These are phyloP conservation scores for Gallinago solitaria DNA, from an alignment of 2,797 vertebrate species.

Conservation along the genomic window DNA sequence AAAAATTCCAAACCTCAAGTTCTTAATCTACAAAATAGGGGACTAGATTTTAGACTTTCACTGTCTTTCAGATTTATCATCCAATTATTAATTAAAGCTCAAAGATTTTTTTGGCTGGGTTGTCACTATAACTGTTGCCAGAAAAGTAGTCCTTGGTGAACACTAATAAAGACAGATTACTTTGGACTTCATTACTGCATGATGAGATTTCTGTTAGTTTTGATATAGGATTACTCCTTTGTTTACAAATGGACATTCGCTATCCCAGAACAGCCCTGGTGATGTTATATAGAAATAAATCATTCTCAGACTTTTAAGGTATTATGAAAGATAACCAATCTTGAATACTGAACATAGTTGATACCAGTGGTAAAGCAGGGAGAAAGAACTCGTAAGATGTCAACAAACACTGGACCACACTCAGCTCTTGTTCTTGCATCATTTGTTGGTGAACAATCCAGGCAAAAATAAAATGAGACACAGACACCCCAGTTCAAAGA, in stretches of 20 bases:
- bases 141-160: conserved; percentile 1
- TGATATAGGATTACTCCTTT: neutral
- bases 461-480: neutral
- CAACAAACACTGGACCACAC: neutral
- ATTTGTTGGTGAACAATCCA: neutral
- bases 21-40: neutral
- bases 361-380: neutral
- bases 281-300: neutral
- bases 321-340: neutral
- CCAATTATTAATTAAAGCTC: neutral
- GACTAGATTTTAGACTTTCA: neutral
- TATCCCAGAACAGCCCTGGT: neutral
- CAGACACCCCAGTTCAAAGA: neutral
- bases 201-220: neutral
- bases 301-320: neutral
- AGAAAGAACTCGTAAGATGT: neutral
- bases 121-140: neutral
- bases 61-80: neutral
- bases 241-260: neutral
- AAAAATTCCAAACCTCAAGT: neutral
- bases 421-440: neutral
- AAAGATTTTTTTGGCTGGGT: neutral
- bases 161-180: conserved; percentile 11
- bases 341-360: neutral
- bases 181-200: neutral